Evolutionary conservation across 1,140 invertebrate genomes (phyloP).

Genomic region (Aphaenogaster rudis): DNA sequence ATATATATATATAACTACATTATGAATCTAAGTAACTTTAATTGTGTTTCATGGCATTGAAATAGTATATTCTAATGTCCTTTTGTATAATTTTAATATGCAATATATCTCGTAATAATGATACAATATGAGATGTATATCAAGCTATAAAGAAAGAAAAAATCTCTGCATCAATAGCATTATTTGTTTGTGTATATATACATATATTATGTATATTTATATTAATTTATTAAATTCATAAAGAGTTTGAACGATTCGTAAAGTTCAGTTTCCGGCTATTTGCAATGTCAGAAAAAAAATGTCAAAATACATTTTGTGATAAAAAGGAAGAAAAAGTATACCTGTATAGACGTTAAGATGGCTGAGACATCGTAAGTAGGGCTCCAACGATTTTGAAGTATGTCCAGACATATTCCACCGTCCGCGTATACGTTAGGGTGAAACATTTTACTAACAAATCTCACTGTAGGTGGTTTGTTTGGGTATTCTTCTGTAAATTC

Average conservation of each 20-base stretch:
- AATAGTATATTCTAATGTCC: background rate
- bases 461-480: conserved; percentile 99
- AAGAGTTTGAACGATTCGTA: background rate
- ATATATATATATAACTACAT: background rate
- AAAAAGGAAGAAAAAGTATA: conserved; percentile 76
- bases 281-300: background rate
- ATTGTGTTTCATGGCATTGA: background rate
- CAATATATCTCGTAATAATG: background rate
- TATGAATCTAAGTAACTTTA: background rate
- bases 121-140: background rate
- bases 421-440: conserved; percentile 99
- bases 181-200: background rate
- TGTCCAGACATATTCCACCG: conserved; percentile 99
- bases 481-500: conserved; percentile 99
- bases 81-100: conserved; percentile 15
- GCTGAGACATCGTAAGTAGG: conserved; percentile 99
- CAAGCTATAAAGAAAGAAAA: background rate
- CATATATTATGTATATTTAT: background rate
- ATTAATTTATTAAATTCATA: background rate
- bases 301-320: background rate
- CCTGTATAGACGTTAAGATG: conserved; percentile 97
- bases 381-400: conserved; percentile 99
- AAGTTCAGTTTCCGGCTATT: background rate
- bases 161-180: background rate
- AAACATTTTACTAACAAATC: conserved; percentile 99